Evolutionary conservation across 2,797 vertebrate genomes (phyloP), one percentile per base, ranked within the genome.

Genomic region (Pterois miles): DNA sequence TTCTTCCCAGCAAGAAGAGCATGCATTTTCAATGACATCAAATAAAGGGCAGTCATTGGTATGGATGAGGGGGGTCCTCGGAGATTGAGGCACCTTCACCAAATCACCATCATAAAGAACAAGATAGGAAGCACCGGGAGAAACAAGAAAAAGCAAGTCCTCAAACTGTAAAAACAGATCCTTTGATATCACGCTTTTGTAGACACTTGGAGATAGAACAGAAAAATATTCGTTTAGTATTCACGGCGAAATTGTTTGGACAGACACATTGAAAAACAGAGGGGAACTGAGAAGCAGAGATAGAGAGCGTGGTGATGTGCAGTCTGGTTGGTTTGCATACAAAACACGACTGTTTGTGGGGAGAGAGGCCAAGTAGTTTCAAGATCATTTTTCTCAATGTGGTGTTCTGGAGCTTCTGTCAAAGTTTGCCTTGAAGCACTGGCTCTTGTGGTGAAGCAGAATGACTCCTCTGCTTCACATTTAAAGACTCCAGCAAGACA

Each of bases 21-120:
- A 92, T 92, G 90, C 81, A 93, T 93, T 94, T 88, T 86, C 90
- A 95, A 94, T 93, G 85, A 91, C 91, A 92, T 92, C 88, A 91
- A 93, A 94, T 93, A 94, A 93, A 94, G 88, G 90, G 85, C 88
- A 78, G 86, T 91, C 91, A 92, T 94, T 92, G 89, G 92, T 91
- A 91, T 91, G 91, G 93, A 93, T 91, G 91, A 93, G 86, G 81
- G 71, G 25, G 67, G 78, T 77, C 93, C 78, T 71, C 25, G 1
- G 88, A 90, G 88, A 91, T 63, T 78, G 87, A 86, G 86, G 86
- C 89, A 90, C 89, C 91, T 92, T 90, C 88, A 82, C 20, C n/a
- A 40, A 62, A 40, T 62, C 60, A 40, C 74, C 59, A 9, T 78
- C 84, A 85, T 84, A 89, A 88, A 91, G 85, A 84, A 59, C 65